Conservation (phyloP, 1,140 invertebrate genomes). For the Zophobas morio region DNA sequence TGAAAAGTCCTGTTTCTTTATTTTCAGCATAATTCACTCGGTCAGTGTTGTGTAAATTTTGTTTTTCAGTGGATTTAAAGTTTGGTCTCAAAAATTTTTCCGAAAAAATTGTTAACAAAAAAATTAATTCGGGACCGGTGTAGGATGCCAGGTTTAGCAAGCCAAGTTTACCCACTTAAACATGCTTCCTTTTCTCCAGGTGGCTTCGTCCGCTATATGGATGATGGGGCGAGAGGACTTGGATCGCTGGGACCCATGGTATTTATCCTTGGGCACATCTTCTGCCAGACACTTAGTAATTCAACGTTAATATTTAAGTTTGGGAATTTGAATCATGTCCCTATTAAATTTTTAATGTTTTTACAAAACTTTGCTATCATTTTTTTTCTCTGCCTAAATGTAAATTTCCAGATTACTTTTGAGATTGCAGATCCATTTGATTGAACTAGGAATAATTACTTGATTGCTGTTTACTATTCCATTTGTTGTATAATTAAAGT, state of each 20-base stretch:
- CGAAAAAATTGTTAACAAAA: constrained; percentile 18
- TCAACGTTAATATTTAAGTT: constrained; percentile 65
- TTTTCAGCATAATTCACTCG: constrained; percentile 48
- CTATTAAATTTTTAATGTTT: constrained; percentile 52
- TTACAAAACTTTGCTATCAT: constrained; percentile 50
- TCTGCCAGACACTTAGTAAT: constrained; percentile 68
- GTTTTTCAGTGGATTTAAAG: constrained; percentile 50
- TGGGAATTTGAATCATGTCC: constrained; percentile 60
- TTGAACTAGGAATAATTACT: constrained; percentile 62
- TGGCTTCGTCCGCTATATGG: constrained; percentile 63
- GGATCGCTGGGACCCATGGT: constrained; percentile 74
- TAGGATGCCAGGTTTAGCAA: constrained; percentile 66
- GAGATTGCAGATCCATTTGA: constrained; percentile 66
- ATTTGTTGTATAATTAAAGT: constrained; percentile 55
- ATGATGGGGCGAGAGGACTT: constrained; percentile 67
- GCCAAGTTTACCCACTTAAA: constrained; percentile 66
- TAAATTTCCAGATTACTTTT: constrained; percentile 65
- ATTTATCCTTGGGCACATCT: constrained; percentile 76
- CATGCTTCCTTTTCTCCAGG: constrained; percentile 68
- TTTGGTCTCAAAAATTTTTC: constrained; percentile 13
- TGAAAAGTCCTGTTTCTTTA: constrained; percentile 40
- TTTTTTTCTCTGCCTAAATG: constrained; percentile 52
- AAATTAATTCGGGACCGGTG: constrained; percentile 55
- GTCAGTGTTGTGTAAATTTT: constrained; percentile 40
- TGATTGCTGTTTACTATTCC: constrained; percentile 57